phyloP scores from a whole-genome alignment of 1,140 invertebrate genomes.

The Psix sp. region DNA sequence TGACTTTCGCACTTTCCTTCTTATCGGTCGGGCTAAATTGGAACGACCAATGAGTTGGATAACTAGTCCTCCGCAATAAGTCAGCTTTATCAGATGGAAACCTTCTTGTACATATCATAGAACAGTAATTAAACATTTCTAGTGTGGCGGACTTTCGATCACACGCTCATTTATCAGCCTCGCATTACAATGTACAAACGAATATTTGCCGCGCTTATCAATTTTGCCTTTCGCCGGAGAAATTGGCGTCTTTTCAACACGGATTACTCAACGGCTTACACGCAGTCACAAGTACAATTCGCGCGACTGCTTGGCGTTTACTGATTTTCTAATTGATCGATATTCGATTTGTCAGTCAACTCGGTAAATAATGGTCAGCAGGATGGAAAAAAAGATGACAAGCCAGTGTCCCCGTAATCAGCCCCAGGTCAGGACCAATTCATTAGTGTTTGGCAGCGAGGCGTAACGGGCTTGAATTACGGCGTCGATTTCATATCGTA shows the following conservation, averaged over 20 bases:
- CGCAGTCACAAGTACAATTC: too few relatives aligned
- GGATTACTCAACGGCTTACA: too few relatives aligned
- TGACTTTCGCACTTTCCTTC: too few relatives aligned
- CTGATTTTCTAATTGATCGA: too few relatives aligned
- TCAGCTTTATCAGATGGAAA: not conserved
- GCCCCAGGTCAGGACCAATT: slow-evolving; percentile 36
- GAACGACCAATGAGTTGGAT: too few relatives aligned
- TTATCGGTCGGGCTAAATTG: too few relatives aligned
- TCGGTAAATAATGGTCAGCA: not conserved
- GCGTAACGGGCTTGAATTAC: slow-evolving; percentile 57
- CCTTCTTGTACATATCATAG: slow-evolving; percentile 2
- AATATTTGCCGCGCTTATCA: slow-evolving; percentile 25
- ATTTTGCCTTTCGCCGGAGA: slow-evolving; percentile 20
- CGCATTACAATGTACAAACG: slow-evolving; percentile 14
- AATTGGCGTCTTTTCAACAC: too few relatives aligned
- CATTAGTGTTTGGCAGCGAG: slow-evolving; percentile 39
- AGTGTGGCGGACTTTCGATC: slow-evolving; percentile 25
- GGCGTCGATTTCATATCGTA: slow-evolving; percentile 50
- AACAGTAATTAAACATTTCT: slow-evolving; percentile 25
- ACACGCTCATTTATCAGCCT: slow-evolving; percentile 28
- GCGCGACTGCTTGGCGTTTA: too few relatives aligned
- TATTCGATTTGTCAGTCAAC: too few relatives aligned
- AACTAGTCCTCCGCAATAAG: too few relatives aligned
- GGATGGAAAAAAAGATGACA: slow-evolving; percentile 6
- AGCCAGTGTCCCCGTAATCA: not conserved